Percentiles rank a stretch among this genome's conserved stretches.
phyloP scores from a whole-genome alignment of 2,113 vertebrate species.

The Puffinus mauretanicus region DNA sequence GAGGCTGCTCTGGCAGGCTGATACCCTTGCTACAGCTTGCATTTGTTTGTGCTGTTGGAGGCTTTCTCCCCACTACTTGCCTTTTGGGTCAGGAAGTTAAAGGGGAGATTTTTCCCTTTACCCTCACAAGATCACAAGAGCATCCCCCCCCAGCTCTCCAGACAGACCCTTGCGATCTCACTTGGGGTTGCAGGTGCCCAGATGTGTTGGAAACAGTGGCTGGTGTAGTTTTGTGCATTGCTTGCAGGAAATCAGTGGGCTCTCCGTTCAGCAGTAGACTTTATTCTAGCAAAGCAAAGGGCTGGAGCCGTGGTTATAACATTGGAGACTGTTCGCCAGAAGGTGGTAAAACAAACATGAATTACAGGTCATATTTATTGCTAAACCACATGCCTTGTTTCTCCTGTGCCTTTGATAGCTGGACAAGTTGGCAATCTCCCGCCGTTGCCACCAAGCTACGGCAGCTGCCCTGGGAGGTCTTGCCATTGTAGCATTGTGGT shows the following conservation, averaged over 20 bases:
- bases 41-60: not conserved
- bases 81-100: not conserved
- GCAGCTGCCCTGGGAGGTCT: not conserved
- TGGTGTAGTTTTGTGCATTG: not conserved
- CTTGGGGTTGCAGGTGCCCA: not conserved
- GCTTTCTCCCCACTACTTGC: not conserved
- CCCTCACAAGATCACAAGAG: not conserved
- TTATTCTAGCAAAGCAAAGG: not conserved
- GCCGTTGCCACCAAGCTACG: not conserved
- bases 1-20: not conserved
- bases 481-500: fast-evolving
- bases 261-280: not conserved
- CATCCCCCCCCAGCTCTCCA: not conserved
- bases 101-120: not conserved
- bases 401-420: not conserved
- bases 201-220: not conserved
- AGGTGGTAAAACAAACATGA: not conserved
- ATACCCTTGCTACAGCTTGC: not conserved
- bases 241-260: not conserved
- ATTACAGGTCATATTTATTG: not conserved
- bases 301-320: not conserved
- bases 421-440: not conserved
- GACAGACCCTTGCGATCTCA: fast-evolving
- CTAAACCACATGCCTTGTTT: not conserved
- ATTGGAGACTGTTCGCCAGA: not conserved